Evolutionary conservation across 2,888 invertebrate genomes (phyloP).

Genomic region (Troglohyphantes excavatus): DNA sequence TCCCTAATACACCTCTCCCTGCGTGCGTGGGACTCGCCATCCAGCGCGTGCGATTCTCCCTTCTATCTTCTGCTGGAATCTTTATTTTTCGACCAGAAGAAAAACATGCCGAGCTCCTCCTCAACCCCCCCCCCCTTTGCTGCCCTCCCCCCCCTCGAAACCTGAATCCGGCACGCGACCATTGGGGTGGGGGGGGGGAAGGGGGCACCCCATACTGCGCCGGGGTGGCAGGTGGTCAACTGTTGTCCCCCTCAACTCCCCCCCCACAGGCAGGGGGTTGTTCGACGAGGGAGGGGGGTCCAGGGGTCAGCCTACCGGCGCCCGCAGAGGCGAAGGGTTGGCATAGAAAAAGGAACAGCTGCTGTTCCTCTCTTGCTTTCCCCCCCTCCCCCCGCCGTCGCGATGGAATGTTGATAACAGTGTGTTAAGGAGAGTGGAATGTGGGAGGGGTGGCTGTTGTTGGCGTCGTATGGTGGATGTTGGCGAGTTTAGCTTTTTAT

Average conservation of each 20-base stretch:
- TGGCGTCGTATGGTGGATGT: constrained; percentile 8
- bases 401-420: constrained; percentile 77
- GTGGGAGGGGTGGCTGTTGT: neutral
- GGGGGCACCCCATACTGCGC: constrained; percentile 47
- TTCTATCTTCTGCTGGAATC: constrained; percentile 34
- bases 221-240: constrained; percentile 76
- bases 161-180: constrained; percentile 74
- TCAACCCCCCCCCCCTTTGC: too few relatives aligned
- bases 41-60: neutral
- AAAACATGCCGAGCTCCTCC: neutral
- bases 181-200: neutral
- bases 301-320: constrained; percentile 66
- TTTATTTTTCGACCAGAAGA: constrained; percentile 28
- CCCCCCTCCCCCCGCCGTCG: constrained; percentile 44
- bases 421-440: constrained; percentile 69
- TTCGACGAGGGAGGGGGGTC: neutral
- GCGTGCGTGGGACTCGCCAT: neutral
- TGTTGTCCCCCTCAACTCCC: constrained; percentile 49
- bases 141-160: neutral
- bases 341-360: constrained; percentile 31
- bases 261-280: neutral
- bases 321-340: constrained; percentile 67
- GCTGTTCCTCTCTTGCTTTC: constrained; percentile 41
- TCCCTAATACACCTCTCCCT: neutral
- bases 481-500: constrained; percentile 5